Base-by-base conservation (phyloP, 1,140 invertebrate species). In the Drosophila tsacasi region DNA sequence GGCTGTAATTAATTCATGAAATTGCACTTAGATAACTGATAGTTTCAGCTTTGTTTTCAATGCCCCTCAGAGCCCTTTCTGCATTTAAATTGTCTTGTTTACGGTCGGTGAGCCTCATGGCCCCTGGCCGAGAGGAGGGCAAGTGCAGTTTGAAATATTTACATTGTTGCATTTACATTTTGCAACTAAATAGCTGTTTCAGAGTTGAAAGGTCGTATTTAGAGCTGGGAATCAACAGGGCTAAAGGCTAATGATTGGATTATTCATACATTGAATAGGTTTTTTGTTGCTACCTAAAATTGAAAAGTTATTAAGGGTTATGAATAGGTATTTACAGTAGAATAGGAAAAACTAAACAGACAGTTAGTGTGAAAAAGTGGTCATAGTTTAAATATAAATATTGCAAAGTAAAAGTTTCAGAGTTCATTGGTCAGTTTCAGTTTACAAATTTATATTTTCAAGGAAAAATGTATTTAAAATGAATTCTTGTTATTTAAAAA, bases 1-100 rank as follows among this genome's bases (percentile, higher is more conserved):
- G 37, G 47, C 39, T 37, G 64, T 57, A 57, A 71, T 71, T 71
- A 71, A 71, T 68, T 57, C 67, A 35, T 52, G 49, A 37, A 68
- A 69, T 39, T 52, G 67, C 32, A 46, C 68, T 71, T 46, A 12
- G 32, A 37, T 32, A 68, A 71, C 49, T 68, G 67, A 68, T 71
- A 39, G 63, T 52, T 69, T 46, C 39, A 32, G 47, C 49, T 62
- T 65, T 63, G 58, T n/a, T 44, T 19, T 13, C 63, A 32, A 65
- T 44, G 35, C 32, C 30, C 37, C 27, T 21, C 30, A 13, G 54
- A 60, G 35, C 10, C 9, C 25, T 42, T 42, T 40, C 37, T 44
- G 27, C 32, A 44, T 44, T 19, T 44, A 27, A 66, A 44, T 62
- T 42, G 37, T 58, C n/a, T 13, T 30, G 32, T 39, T 63, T 32